Evolutionary conservation across 2,797 vertebrate genomes (phyloP), one percentile per base, ranked within the genome.

Genomic region (Chaunax sp.): DNA sequence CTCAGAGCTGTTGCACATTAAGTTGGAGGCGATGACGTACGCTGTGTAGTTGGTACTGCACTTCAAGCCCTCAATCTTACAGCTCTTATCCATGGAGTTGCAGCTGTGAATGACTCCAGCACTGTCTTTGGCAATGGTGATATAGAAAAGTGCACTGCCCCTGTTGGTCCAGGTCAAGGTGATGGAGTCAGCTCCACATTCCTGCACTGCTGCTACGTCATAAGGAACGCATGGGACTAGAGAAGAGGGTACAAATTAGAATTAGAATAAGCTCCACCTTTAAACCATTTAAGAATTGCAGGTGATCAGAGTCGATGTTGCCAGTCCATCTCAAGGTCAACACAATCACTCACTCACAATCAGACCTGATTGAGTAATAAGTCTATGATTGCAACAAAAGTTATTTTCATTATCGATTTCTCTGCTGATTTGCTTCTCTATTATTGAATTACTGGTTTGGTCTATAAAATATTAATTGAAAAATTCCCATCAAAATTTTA

Each of bases 221-320:
- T 81, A 41, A 26, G 94, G 93, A 33, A 26, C 4, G 19, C 95
- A 96, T 0, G 94, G 94, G 38, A 68, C 95, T 96, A 46, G 52
- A 43, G 43, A 19, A 72, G 19, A 76, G 7, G 22, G 4, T 28
- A 53, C 0, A 12, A 19, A 30, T 41, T 7, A 61, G 22, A 35
- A 30, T 1, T n/a, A n/a, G n/a, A n/a, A n/a, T n/a, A n/a, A n/a
- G n/a, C n/a, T n/a, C n/a, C n/a, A 0, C 37, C 2, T 11, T 37
- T 13, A 37, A 37, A 37, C 35, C 5, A 4, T 37, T 37, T 30
- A 9, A 28, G 23, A 8, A n/a, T 6, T 70, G 20, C 38, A 37
- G 5, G 26, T 35, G 59, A 25, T 38, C 53, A 50, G 11, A 46
- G 4, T 50, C 7, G 2, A 50, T 9, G 11, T 50, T 2, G 5